Conservation (phyloP, 2,888 invertebrate species). For the Andrena marginata region DNA sequence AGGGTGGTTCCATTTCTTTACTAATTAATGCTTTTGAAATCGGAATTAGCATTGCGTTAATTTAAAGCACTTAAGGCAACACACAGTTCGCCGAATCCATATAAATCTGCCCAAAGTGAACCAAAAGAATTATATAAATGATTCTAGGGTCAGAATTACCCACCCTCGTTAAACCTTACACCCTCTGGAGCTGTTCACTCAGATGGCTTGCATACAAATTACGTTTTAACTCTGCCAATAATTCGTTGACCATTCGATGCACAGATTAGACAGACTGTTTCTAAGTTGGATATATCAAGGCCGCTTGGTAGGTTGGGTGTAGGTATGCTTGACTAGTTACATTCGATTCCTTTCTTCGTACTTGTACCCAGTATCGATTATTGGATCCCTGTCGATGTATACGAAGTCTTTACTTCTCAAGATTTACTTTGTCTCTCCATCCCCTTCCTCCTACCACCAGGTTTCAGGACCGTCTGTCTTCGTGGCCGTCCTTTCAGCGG, state of each 20-base stretch:
- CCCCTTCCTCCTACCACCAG: background rate
- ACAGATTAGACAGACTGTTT: background rate
- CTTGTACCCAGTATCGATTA: conserved; percentile 17
- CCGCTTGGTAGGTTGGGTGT: background rate
- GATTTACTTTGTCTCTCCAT: conserved; percentile 59
- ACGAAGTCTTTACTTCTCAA: conserved; percentile 57
- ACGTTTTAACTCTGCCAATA: background rate
- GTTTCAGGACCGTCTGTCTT: conserved; percentile 40
- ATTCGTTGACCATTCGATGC: background rate
- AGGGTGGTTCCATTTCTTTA: too few relatives aligned
- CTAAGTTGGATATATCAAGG: background rate
- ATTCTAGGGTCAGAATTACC: too few relatives aligned
- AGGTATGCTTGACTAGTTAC: conserved; percentile 19
- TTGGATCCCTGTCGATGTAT: conserved; percentile 40
- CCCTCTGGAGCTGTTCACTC: background rate
- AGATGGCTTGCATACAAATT: background rate
- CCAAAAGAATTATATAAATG: too few relatives aligned
- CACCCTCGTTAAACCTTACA: too few relatives aligned
- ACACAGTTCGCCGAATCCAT: too few relatives aligned
- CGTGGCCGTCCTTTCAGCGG: conserved; percentile 36
- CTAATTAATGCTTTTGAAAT: too few relatives aligned
- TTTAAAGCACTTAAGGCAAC: too few relatives aligned
- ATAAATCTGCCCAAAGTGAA: too few relatives aligned
- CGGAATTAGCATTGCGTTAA: too few relatives aligned
- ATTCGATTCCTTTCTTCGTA: conserved; percentile 10